A percentile compares a stretch with the other conserved stretches of the same genome.
These are phyloP conservation scores for Acanthurus tractus DNA, from an alignment of 2,797 vertebrate genomes.

Conservation along the genomic window DNA sequence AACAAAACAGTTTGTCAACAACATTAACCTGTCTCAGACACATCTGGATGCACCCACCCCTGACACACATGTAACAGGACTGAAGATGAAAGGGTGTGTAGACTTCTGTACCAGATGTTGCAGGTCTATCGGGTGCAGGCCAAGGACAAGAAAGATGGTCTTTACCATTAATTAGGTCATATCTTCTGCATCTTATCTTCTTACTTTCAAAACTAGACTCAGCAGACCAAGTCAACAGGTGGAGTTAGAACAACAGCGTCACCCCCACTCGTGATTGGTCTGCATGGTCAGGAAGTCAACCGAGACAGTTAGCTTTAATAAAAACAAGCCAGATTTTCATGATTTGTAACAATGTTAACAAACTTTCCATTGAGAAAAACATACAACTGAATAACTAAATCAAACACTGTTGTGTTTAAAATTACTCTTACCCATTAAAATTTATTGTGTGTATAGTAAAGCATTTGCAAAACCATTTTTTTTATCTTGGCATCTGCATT, in stretches of 20 bases:
- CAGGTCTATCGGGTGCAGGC: constrained; percentile 24
- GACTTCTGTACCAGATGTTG: constrained; percentile 60
- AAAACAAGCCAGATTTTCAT: background rate
- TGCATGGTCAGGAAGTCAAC: background rate
- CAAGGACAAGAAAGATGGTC: constrained; percentile 26
- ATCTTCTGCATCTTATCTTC: constrained; percentile 17
- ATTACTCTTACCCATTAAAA: background rate
- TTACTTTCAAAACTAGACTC: background rate
- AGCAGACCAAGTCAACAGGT: background rate
- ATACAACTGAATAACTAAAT: background rate
- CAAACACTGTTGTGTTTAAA: background rate
- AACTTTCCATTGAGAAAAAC: background rate
- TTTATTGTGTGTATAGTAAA: background rate
- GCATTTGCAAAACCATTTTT: background rate
- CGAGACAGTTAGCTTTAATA: background rate
- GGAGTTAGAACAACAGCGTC: background rate
- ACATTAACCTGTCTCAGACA: constrained; percentile 37
- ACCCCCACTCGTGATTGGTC: background rate
- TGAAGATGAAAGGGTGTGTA: constrained; percentile 42
- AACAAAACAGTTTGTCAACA: constrained; percentile 51
- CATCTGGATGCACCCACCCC: constrained; percentile 36
- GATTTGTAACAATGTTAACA: background rate
- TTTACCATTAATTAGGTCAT: constrained; percentile 27
- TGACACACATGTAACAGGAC: constrained; percentile 30
- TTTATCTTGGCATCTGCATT: background rate